These are phyloP conservation scores for Lanius ludovicianus DNA, from an alignment of 2,113 vertebrate species.

Conservation along the genomic window DNA sequence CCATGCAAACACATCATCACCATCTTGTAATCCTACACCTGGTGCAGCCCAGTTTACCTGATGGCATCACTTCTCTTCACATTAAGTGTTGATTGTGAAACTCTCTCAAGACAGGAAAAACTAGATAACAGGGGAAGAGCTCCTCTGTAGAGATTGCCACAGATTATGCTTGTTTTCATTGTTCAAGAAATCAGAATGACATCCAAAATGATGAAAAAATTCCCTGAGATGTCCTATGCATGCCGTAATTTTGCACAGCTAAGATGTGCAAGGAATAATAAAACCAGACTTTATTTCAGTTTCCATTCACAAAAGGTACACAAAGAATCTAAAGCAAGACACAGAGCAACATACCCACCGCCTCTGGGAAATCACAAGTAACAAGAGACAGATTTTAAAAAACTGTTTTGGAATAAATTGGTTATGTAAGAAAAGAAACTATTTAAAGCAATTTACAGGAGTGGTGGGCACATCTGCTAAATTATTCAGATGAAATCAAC, in stretches of 20 bases:
- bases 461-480: background rate
- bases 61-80: background rate
- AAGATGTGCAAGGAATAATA: background rate
- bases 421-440: background rate
- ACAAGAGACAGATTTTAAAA: background rate
- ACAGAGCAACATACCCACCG: background rate
- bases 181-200: background rate
- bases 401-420: background rate
- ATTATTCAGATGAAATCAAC: background rate
- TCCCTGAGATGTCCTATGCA: background rate
- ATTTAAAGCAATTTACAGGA: background rate
- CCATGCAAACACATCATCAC: background rate
- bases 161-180: background rate
- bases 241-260: background rate
- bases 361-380: background rate
- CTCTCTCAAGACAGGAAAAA: slow-evolving; percentile 39
- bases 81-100: slow-evolving; percentile 20
- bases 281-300: background rate
- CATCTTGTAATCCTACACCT: background rate
- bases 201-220: background rate
- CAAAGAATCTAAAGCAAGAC: background rate
- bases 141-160: background rate
- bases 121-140: slow-evolving; percentile 12
- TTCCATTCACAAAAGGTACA: background rate
- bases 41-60: background rate